phyloP scores from a whole-genome alignment of 2,888 invertebrate species.

The Eupithecia tripunctaria region DNA sequence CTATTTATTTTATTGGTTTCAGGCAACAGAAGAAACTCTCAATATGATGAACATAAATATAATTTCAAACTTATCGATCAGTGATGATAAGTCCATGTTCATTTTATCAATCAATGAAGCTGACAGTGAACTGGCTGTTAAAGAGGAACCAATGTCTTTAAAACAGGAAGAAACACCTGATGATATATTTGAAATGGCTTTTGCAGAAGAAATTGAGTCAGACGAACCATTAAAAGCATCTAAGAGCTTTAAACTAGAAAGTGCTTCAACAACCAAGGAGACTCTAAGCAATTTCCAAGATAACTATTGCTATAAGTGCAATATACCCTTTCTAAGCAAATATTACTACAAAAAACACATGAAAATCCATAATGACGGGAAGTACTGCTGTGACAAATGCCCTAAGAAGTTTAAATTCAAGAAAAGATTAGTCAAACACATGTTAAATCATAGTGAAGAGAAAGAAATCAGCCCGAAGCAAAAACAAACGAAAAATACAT shows the following conservation, averaged over 20 bases:
- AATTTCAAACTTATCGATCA: not conserved
- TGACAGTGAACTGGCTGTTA: not conserved
- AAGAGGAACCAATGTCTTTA: conserved; percentile 1
- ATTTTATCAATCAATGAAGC: not conserved
- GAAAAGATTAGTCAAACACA: conserved; percentile 4
- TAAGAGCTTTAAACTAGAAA: not conserved
- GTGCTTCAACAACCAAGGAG: not conserved
- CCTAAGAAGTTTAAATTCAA: conserved; percentile 11
- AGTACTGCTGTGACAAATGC: conserved; percentile 1
- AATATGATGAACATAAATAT: conserved; percentile 1
- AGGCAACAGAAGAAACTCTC: conserved; percentile 11
- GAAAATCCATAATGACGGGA: not conserved
- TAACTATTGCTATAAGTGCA: conserved; percentile 1
- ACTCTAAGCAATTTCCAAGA: not conserved
- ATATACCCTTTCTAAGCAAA: conserved; percentile 1
- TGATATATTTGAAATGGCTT: conserved; percentile 3
- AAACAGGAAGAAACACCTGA: conserved; percentile 2
- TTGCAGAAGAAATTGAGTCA: not conserved
- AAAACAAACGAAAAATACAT: not conserved
- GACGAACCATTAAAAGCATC: not conserved
- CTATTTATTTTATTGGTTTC: not conserved
- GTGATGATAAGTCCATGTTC: not conserved
- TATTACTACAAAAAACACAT: conserved; percentile 3
- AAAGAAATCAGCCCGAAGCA: not conserved
- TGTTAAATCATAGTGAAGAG: not conserved